A percentile compares a stretch with the other conserved stretches of the same genome.
These are phyloP conservation scores for Thaumatotibia leucotreta DNA, from an alignment of 1,140 invertebrate species.

Conservation along the genomic window DNA sequence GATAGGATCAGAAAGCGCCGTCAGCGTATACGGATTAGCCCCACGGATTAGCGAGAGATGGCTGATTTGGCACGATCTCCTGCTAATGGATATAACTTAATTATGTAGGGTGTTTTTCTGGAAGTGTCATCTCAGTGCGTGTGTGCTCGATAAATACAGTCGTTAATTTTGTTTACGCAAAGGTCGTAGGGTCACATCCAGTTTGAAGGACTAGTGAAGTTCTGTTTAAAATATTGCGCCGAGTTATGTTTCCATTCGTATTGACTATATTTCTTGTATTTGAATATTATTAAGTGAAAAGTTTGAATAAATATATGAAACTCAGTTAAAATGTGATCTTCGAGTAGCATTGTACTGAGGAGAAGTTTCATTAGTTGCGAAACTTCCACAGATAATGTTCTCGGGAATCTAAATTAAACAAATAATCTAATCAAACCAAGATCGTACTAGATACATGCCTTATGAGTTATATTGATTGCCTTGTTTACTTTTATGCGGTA, in stretches of 20 bases:
- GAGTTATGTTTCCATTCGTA: too few species aligned
- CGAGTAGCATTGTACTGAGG: too few species aligned
- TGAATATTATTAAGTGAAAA: not conserved
- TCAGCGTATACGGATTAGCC: not conserved
- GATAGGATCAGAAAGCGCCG: too few species aligned
- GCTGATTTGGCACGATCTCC: slow-evolving; percentile 7
- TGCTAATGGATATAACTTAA: slow-evolving; percentile 12
- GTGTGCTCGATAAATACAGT: not conserved
- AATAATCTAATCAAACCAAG: too few species aligned
- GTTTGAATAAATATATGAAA: not conserved
- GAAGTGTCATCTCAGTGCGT: not conserved
- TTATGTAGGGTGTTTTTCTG: slow-evolving; percentile 2
- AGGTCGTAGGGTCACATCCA: not conserved
- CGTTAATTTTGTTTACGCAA: not conserved
- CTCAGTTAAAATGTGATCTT: not conserved
- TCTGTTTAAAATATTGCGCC: too few species aligned
- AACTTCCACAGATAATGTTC: too few species aligned
- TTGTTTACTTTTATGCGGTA: too few species aligned
- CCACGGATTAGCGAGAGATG: slow-evolving; percentile 1
- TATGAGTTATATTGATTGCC: too few species aligned
- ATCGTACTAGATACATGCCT: too few species aligned
- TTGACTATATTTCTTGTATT: too few species aligned
- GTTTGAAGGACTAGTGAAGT: not conserved
- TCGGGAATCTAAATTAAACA: too few species aligned
- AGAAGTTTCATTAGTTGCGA: too few species aligned